Conservation (phyloP, 2,888 invertebrate species). For the Tetanocera ferruginea region DNA sequence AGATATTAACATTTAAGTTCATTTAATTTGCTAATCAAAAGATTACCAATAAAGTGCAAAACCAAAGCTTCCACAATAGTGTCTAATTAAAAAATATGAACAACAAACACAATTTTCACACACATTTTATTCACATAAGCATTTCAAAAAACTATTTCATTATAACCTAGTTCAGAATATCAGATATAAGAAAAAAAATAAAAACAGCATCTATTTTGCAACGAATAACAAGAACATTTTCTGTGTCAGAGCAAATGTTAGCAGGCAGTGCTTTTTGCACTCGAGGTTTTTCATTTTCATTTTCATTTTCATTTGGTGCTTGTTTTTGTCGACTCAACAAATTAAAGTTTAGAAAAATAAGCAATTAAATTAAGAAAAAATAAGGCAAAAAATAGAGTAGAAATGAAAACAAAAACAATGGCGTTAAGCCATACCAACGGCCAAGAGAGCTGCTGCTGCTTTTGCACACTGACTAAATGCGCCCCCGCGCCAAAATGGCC, state of each 20-base stretch:
- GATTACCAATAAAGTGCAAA: too few species aligned
- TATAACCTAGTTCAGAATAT: neutral
- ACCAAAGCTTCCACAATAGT: too few species aligned
- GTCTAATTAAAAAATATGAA: too few species aligned
- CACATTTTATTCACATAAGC: neutral
- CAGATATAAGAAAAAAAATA: neutral
- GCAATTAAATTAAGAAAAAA: conserved; percentile 22
- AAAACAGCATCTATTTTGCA: neutral
- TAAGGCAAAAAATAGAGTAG: conserved; percentile 31
- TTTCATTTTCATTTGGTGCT: conserved; percentile 17
- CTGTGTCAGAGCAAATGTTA: conserved; percentile 10
- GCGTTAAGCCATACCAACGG: conserved; percentile 24
- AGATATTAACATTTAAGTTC: too few species aligned
- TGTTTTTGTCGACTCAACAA: conserved; percentile 33
- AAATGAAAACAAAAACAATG: conserved; percentile 37
- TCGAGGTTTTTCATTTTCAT: neutral
- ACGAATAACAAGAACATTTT: conserved; percentile 1
- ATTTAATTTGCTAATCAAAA: too few species aligned
- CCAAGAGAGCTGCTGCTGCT: neutral
- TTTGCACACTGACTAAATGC: conserved; percentile 1
- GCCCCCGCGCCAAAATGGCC: conserved; percentile 29
- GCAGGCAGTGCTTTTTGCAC: neutral
- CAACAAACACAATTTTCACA: neutral
- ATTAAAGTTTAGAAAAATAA: conserved; percentile 32
- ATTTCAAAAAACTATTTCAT: neutral